A percentile compares a stretch with the other conserved stretches of the same genome.
These are phyloP conservation scores for Dorcus hopei DNA, from an alignment of 2,888 invertebrate species.

Conservation along the genomic window DNA sequence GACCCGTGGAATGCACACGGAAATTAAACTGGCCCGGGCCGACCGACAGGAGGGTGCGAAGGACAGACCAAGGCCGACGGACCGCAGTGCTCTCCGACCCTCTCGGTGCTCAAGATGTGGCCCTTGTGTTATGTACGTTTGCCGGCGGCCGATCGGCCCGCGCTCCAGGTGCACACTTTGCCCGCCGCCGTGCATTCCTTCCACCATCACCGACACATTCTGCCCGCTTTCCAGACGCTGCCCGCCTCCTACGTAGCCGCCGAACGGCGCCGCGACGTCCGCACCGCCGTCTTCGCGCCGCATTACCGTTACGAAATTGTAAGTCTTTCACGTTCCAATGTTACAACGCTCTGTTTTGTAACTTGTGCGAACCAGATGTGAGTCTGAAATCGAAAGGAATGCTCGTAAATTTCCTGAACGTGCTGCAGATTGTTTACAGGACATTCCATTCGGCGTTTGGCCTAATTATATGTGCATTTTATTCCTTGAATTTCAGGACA, in stretches of 20 bases:
- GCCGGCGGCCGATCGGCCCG: constrained; percentile 23
- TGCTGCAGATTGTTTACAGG: no score
- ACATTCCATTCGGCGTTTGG: no score
- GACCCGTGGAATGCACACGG: constrained; percentile 39
- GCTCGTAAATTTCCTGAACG: no score
- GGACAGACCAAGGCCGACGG: constrained; percentile 46
- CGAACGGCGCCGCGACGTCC: constrained; percentile 17
- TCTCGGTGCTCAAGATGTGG: constrained; percentile 38
- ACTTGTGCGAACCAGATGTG: no score
- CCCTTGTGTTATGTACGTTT: constrained; percentile 45
- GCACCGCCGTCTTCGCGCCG: constrained; percentile 9
- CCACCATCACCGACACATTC: constrained; percentile 7
- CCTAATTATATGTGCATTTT: no score
- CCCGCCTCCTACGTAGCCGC: constrained; percentile 40
- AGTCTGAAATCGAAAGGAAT: no score
- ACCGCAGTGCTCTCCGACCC: constrained; percentile 26
- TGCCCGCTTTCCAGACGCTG: constrained; percentile 36
- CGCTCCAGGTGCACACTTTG: constrained; percentile 40
- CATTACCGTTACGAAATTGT: constrained; percentile 19
- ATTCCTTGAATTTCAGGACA: no score
- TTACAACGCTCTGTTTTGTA: no score
- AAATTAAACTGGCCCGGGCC: constrained; percentile 43
- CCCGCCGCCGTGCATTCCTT: constrained; percentile 30
- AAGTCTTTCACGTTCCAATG: constrained; percentile 11
- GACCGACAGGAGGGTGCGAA: constrained; percentile 21